Conservation (phyloP, 2,797 vertebrate genomes). For the Sebastiscus albofasciatus region DNA sequence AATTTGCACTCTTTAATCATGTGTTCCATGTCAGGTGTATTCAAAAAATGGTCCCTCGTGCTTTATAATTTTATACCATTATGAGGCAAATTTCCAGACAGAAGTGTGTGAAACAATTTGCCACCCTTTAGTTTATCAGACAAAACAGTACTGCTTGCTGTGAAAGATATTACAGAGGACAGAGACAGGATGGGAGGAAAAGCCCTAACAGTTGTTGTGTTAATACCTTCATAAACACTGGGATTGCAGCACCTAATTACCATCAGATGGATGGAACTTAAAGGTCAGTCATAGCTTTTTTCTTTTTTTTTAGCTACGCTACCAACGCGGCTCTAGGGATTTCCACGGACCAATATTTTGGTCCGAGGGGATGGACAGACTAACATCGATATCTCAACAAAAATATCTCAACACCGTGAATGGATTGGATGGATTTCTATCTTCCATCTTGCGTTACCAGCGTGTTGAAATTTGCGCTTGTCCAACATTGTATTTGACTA, state of each 20-base stretch:
- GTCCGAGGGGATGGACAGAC: background rate
- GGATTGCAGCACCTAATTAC: constrained; percentile 83
- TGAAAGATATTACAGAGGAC: constrained; percentile 32
- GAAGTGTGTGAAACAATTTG: constrained; percentile 76
- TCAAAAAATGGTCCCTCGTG: constrained; percentile 55
- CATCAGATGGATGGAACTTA: constrained; percentile 81
- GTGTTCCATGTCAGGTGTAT: constrained; percentile 77
- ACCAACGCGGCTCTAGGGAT: constrained; percentile 28
- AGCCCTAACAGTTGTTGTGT: constrained; percentile 79
- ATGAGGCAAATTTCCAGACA: constrained; percentile 67
- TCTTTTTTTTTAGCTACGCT: constrained; percentile 62
- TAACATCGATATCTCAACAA: background rate
- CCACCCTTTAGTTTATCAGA: constrained; percentile 74
- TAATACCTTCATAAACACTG: constrained; percentile 81
- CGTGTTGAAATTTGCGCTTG: background rate
- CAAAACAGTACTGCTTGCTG: constrained; percentile 49
- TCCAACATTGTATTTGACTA: background rate
- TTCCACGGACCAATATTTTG: constrained; percentile 10
- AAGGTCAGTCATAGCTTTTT: constrained; percentile 79
- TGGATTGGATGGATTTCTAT: constrained; percentile 9
- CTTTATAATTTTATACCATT: constrained; percentile 53
- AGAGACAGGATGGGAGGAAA: constrained; percentile 63
- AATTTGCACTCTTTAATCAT: constrained; percentile 81
- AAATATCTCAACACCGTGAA: constrained; percentile 10
- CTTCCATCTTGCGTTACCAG: background rate